phyloP scores from a whole-genome alignment of 1,140 invertebrate species.

The Nasonia giraulti region DNA sequence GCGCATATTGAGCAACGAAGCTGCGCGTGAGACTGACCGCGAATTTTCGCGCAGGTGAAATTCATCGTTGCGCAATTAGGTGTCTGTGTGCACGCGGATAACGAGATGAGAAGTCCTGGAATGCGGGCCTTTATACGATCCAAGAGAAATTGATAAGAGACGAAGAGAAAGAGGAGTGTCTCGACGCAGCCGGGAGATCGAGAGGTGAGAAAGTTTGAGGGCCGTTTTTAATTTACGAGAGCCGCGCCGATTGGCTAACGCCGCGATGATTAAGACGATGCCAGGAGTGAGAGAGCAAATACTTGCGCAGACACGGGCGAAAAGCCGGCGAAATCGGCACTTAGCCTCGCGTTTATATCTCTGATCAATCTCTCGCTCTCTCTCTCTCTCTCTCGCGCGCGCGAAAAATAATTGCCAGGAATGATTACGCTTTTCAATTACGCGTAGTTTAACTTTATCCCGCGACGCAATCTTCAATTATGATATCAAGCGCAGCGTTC shows the following conservation, averaged over 20 bases:
- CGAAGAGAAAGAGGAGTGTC: background rate
- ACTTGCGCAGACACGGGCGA: background rate
- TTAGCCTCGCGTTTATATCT: background rate
- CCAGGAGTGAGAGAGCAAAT: background rate
- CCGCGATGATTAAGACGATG: background rate
- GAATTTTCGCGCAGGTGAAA: too few species aligned
- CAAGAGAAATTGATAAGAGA: background rate
- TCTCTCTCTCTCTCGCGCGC: too few species aligned
- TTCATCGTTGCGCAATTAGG: too few species aligned
- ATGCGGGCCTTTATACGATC: background rate
- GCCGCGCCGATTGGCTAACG: background rate
- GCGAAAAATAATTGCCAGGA: background rate
- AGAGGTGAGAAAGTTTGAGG: background rate
- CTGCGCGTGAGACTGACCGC: too few species aligned
- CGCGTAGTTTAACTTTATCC: background rate
- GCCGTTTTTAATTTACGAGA: background rate
- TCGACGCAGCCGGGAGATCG: background rate
- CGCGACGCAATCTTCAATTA: background rate
- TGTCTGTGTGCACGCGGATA: background rate
- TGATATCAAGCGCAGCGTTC: background rate
- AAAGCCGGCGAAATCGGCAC: background rate
- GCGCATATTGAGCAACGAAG: too few species aligned
- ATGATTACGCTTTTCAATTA: background rate
- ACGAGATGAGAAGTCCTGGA: background rate
- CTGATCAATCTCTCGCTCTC: background rate